phyloP scores from a whole-genome alignment of 2,888 invertebrate species.

The Polydrusus tereticollis region DNA sequence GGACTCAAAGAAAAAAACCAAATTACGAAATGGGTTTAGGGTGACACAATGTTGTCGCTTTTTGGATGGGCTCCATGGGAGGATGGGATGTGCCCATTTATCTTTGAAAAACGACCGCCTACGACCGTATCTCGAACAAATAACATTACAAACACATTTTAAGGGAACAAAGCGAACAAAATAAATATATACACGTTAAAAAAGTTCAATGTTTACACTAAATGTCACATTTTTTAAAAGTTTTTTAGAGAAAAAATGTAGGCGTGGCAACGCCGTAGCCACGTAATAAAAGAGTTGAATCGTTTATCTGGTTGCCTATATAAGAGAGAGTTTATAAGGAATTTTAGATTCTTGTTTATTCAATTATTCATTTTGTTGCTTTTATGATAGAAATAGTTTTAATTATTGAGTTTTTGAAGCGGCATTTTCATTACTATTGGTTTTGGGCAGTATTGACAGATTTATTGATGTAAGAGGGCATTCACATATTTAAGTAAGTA shows the following conservation, averaged over 20 bases:
- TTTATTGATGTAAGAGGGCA: no score
- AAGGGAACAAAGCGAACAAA: neutral
- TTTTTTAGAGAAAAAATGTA: conserved; percentile 26
- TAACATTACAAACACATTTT: neutral
- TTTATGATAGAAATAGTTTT: no score
- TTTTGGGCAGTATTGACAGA: no score
- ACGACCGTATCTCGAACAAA: neutral
- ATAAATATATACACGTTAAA: neutral
- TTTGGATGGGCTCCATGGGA: conserved; percentile 46
- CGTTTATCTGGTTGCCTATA: conserved; percentile 58
- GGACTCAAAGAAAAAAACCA: conserved; percentile 52
- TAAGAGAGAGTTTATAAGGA: conserved; percentile 22
- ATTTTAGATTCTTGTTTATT: no score
- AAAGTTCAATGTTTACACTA: neutral
- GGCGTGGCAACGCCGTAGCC: conserved; percentile 51
- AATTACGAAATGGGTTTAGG: conserved; percentile 53
- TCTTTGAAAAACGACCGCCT: neutral
- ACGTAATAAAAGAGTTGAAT: conserved; percentile 57
- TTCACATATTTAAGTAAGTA: no score
- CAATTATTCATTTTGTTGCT: no score
- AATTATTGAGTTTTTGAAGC: no score
- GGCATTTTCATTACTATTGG: no score
- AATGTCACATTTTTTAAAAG: conserved; percentile 13
- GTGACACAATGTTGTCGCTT: conserved; percentile 48
- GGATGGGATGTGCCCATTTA: conserved; percentile 29